phyloP scores from a whole-genome alignment of 2,888 invertebrate genomes.

The Dynastes grantii region DNA sequence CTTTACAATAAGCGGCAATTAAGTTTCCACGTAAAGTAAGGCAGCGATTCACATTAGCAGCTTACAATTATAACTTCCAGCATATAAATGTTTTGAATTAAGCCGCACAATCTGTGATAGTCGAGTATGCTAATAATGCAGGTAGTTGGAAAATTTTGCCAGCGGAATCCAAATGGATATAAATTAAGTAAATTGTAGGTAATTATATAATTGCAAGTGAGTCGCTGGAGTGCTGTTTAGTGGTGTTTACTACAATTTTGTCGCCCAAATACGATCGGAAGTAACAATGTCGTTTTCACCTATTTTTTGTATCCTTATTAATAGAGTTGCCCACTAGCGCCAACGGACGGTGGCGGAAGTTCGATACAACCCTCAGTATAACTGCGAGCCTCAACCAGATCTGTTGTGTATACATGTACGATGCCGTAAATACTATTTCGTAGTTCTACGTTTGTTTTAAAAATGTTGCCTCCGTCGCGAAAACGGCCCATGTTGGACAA shows the following conservation, averaged over 20 bases:
- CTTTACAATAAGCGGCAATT: background rate
- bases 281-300: background rate
- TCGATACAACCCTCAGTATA: no score
- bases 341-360: no score
- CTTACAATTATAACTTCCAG: conserved; percentile 20
- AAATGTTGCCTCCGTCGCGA: no score
- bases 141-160: conserved; percentile 11
- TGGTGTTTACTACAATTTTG: conserved; percentile 12
- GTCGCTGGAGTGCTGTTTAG: background rate
- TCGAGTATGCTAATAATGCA: conserved; percentile 8
- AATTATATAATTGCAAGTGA: conserved; percentile 8
- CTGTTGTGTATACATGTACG: no score
- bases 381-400: no score
- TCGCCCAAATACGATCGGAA: background rate
- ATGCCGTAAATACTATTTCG: no score
- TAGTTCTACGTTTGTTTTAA: no score
- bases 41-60: conserved; percentile 14
- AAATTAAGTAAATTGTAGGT: conserved; percentile 24
- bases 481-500: no score
- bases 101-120: conserved; percentile 25
- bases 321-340: no score
- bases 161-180: conserved; percentile 20
- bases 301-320: background rate
- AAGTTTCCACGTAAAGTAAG: conserved; percentile 2
- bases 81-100: conserved; percentile 22